These are phyloP conservation scores for Ailurus styani DNA, from an alignment of 2,113 vertebrate species.

Conservation along the genomic window DNA sequence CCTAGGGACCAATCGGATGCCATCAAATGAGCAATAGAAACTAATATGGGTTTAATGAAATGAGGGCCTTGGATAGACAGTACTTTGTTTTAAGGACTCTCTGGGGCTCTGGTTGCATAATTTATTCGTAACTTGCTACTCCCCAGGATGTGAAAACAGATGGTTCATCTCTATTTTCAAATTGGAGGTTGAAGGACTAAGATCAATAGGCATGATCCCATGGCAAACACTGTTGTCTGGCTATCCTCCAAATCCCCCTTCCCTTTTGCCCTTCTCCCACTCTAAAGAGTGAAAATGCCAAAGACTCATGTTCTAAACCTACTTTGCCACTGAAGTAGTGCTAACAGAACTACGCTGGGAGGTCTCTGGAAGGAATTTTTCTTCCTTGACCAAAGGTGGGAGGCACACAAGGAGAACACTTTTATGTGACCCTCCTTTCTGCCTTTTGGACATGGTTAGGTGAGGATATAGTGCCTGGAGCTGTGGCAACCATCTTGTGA, in stretches of 20 bases:
- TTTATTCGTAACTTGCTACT: constrained; percentile 58
- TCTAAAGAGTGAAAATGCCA: not conserved
- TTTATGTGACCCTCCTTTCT: not conserved
- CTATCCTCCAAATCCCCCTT: not conserved
- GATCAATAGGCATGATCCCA: constrained; percentile 40
- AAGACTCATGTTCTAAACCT: not conserved
- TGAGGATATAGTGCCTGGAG: not conserved
- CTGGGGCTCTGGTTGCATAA: constrained; percentile 31
- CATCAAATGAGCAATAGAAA: constrained; percentile 49
- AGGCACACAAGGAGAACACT: not conserved
- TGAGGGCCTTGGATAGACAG: constrained; percentile 24
- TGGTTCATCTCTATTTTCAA: constrained; percentile 57
- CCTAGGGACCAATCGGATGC: not conserved
- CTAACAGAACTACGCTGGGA: not conserved
- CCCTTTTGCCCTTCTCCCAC: not conserved
- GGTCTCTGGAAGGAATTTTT: not conserved
- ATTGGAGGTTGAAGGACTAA: constrained; percentile 38
- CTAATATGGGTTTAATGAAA: constrained; percentile 58
- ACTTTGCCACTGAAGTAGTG: not conserved
- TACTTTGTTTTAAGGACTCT: constrained; percentile 54
- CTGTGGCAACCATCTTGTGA: not conserved
- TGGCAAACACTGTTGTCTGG: not conserved
- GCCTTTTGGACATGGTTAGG: not conserved
- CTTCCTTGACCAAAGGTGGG: not conserved
- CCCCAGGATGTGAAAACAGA: constrained; percentile 54